These are phyloP conservation scores for Perodicticus potto DNA, from an alignment of 2,797 vertebrate species.

Conservation along the genomic window DNA sequence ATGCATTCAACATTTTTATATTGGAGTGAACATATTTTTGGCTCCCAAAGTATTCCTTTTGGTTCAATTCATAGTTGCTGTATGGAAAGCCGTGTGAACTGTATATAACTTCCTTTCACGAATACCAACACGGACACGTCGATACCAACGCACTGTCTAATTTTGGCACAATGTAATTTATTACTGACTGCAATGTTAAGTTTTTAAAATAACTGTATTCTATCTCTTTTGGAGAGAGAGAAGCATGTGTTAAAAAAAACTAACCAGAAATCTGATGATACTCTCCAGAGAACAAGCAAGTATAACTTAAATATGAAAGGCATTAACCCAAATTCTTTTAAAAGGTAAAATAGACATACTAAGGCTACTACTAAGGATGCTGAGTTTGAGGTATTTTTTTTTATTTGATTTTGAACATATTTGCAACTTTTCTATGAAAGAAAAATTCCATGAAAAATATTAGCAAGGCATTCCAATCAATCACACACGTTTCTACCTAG, in stretches of 20 bases:
- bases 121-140: slow-evolving; percentile 41
- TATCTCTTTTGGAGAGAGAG: slow-evolving; percentile 45
- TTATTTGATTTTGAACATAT: neutral
- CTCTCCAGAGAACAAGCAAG: slow-evolving; percentile 75
- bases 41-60: slow-evolving; percentile 74
- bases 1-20: slow-evolving; percentile 72
- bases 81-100: slow-evolving; percentile 62
- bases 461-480: slow-evolving; percentile 37
- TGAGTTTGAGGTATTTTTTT: neutral
- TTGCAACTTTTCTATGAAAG: slow-evolving; percentile 60
- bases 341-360: slow-evolving; percentile 82
- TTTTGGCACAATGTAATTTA: slow-evolving; percentile 54
- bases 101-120: slow-evolving; percentile 73
- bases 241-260: slow-evolving; percentile 75
- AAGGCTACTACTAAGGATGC: slow-evolving; percentile 65
- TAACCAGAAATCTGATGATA: slow-evolving; percentile 75
- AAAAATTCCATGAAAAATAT: slow-evolving; percentile 57
- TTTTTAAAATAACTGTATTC: slow-evolving; percentile 59
- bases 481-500: slow-evolving; percentile 14
- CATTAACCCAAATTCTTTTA: slow-evolving; percentile 80
- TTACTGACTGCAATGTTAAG: slow-evolving; percentile 61
- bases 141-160: slow-evolving; percentile 38
- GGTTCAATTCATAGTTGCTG: slow-evolving; percentile 55
- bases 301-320: slow-evolving; percentile 80
- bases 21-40: slow-evolving; percentile 71